Evolutionary conservation across 2,888 invertebrate species (phyloP), one percentile per base, ranked within the genome.

Genomic region (Helleia helle): DNA sequence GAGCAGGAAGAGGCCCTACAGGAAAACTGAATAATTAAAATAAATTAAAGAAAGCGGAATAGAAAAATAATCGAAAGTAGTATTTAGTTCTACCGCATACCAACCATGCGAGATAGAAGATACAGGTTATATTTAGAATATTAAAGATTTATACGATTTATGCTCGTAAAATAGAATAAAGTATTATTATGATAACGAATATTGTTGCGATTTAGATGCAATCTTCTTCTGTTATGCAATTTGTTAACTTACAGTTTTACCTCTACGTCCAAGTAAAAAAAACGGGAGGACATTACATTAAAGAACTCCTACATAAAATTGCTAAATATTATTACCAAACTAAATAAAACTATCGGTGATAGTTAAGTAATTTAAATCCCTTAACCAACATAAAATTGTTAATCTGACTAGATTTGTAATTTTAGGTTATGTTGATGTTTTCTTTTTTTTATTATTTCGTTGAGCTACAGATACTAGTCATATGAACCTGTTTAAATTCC

Each of bases 221-320:
- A 22, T 22, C 7, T 22, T 11, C 41, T 29, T 13, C 14, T 14
- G 29, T 54, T 52, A 50, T 43, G 51, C 50, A 52, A 53, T 45
- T 25, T 36, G 17, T 13, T 12, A 34, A 69, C 77, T 77, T 51
- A 77, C 77, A 62, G 45, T 14, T 72, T 62, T 30, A 72, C 47
- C 44, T 58, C 53, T 27, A 58, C 36, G 38, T 67, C 60, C 44
- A 77, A 53, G 45, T 76, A 76, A 49, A 69, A 71, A 51, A 69
- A 69, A 15, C 51, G 59, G 38, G 50, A 40, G 29, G 41, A 54
- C 66, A 65, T 65, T 38, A 37, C 42, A 46, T 38, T 17, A 14
- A 9, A 27, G 9, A 3, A 6, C 11, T 18, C 18, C 2, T 18
- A 18, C n/a, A 2, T 15, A 15, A 30, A n/a, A 30, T 31, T 9